phyloP scores from a whole-genome alignment of 1,140 invertebrate genomes.

The Vanessa atalanta region DNA sequence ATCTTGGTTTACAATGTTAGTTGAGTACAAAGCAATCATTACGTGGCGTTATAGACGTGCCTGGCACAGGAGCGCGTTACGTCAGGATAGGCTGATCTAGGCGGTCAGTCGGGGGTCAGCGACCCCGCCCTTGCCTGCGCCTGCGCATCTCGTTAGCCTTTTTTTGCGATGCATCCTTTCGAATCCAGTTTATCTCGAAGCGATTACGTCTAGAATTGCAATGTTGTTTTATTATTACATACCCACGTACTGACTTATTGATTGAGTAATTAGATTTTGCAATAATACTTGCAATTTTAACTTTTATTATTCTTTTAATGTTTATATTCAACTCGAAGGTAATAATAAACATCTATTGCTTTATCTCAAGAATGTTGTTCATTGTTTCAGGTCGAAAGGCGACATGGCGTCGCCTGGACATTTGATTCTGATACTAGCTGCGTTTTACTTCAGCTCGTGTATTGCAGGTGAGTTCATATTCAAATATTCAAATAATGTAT shows the following conservation, averaged over 20 bases:
- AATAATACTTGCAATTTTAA: not conserved
- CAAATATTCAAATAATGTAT: not conserved
- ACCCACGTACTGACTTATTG: conserved; percentile 15
- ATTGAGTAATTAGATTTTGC: conserved; percentile 35
- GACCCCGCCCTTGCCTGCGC: conserved; percentile 41
- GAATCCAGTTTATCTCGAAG: conserved; percentile 27
- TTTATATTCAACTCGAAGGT: not conserved
- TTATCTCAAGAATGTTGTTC: conserved; percentile 7
- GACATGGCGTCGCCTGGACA: conserved; percentile 52
- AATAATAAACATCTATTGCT: conserved; percentile 2
- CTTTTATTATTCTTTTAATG: not conserved
- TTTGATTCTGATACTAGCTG: conserved; percentile 41
- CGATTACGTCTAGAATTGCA: conserved; percentile 31
- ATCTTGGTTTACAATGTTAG: conserved; percentile 6
- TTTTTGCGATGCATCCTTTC: conserved; percentile 41
- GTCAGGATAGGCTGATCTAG: conserved; percentile 40
- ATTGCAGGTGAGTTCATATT: conserved; percentile 50
- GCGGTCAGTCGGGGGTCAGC: conserved; percentile 30
- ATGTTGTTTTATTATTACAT: conserved; percentile 24
- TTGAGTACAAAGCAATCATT: conserved; percentile 4
- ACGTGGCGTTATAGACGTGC: conserved; percentile 14
- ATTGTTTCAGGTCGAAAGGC: conserved; percentile 56
- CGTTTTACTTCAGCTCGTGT: conserved; percentile 38
- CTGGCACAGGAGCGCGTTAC: conserved; percentile 31
- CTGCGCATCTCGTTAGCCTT: conserved; percentile 32